phyloP scores from a whole-genome alignment of 2,113 vertebrate genomes.

The Lycaon pictus region DNA sequence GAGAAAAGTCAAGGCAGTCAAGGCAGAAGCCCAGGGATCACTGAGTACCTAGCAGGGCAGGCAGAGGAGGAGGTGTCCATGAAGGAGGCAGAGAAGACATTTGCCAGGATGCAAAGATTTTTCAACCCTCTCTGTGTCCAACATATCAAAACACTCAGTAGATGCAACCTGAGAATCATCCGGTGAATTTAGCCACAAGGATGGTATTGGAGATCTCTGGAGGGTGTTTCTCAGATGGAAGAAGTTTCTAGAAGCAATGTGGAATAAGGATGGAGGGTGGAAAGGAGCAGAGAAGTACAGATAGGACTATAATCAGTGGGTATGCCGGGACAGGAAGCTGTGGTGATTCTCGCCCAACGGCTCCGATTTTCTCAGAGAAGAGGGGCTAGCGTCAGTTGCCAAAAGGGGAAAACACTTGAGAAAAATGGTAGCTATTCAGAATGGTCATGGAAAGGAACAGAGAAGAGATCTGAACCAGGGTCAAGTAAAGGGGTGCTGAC shows the following conservation, averaged over 20 bases:
- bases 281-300: neutral
- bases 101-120: neutral
- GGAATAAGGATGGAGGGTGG: neutral
- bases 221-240: neutral
- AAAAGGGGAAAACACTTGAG: neutral
- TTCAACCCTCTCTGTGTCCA: too few species aligned
- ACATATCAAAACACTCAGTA: neutral
- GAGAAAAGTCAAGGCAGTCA: neutral
- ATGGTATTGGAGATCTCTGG: too few species aligned
- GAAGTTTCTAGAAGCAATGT: constrained; percentile 12
- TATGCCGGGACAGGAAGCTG: neutral
- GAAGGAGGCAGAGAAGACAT: neutral
- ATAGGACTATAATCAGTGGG: neutral
- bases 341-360: neutral
- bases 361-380: neutral
- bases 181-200: neutral
- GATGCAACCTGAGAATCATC: neutral
- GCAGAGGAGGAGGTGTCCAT: neutral
- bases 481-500: neutral
- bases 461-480: neutral
- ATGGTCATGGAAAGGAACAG: neutral
- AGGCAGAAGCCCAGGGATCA: neutral
- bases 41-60: neutral
- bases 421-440: neutral
- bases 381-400: neutral